Conservation (phyloP, 2,888 invertebrate species). For the Rutpela maculata region DNA sequence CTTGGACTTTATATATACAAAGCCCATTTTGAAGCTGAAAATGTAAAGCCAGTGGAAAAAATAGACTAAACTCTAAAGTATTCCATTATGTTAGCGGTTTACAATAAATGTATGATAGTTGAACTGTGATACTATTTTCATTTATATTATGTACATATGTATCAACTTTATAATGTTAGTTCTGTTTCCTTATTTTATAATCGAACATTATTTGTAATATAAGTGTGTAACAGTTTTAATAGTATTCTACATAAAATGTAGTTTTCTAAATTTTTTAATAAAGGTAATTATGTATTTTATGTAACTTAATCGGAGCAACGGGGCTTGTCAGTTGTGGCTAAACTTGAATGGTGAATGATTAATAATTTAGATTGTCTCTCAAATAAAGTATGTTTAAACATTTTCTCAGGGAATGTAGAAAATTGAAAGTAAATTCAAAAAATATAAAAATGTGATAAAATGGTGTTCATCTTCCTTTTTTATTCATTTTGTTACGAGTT, state of each 20-base stretch:
- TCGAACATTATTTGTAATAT: background rate
- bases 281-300: background rate
- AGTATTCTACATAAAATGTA: constrained; percentile 3
- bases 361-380: background rate
- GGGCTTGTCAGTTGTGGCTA: too few relatives aligned
- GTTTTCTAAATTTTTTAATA: constrained; percentile 1
- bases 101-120: background rate
- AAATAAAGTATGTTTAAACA: too few relatives aligned
- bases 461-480: too few relatives aligned
- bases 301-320: too few relatives aligned
- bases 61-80: constrained; percentile 61
- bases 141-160: background rate
- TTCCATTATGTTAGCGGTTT: constrained; percentile 7
- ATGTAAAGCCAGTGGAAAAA: constrained; percentile 68
- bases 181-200: background rate
- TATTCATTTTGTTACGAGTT: too few relatives aligned
- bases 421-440: too few relatives aligned
- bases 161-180: background rate
- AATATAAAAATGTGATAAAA: too few relatives aligned
- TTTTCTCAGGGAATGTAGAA: too few relatives aligned
- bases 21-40: constrained; percentile 81
- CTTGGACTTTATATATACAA: constrained; percentile 86
- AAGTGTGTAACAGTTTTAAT: background rate
- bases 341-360: background rate
- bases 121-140: background rate